Base-by-base conservation (phyloP, 2,888 invertebrate genomes). In the Beris morrisii region DNA sequence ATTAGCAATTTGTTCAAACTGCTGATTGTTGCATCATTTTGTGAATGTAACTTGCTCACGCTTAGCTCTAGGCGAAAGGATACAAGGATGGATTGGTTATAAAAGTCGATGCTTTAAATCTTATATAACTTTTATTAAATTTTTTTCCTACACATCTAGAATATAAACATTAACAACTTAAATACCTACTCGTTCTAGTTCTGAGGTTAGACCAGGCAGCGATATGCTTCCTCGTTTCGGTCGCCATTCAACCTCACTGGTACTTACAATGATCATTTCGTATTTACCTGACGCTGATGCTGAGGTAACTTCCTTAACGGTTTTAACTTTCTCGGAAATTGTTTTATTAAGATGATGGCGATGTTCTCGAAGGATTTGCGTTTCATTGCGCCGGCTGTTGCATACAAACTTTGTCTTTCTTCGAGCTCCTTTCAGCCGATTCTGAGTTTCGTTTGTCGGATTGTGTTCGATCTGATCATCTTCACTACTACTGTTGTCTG, bases 401-500 rank as follows among this genome's bases (percentile, higher is more conserved):
- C 45, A 52, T 4, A 61, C 11, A 38, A 31, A 53, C 46, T 67
- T 69, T 12, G 43, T 69, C 64, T 67, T 67, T 45, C 61, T 67
- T 53, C 55, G 53, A 15, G 66, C 66, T 9, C 67, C 67, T 46
- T 67, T 69, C 44, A 66, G 67, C 4, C 43, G 56, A 53, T 45
- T 52, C 28, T 50, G 9, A 15, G 31, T 28, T 5, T 45, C 64
- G 11, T 15, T 11, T 13, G 45, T 15, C 11, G 31, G 28, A 46
- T 7, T 7, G n/a, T 30, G 7, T 22, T 5, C 22, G 12, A 28
- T 11, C 4, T 53, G 43, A 12, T 70, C 69, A 30, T 69, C 69
- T 22, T 69, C 69, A 11, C 69, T 70, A 31, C 70, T 70, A 53
- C 69, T 69, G 38, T 70, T 70, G 38, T 70, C 70, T 3, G 70